These are phyloP conservation scores for Paracentrotus lividus DNA, from an alignment of 53 echinoderm and acorn worm genomes.

Conservation along the genomic window DNA sequence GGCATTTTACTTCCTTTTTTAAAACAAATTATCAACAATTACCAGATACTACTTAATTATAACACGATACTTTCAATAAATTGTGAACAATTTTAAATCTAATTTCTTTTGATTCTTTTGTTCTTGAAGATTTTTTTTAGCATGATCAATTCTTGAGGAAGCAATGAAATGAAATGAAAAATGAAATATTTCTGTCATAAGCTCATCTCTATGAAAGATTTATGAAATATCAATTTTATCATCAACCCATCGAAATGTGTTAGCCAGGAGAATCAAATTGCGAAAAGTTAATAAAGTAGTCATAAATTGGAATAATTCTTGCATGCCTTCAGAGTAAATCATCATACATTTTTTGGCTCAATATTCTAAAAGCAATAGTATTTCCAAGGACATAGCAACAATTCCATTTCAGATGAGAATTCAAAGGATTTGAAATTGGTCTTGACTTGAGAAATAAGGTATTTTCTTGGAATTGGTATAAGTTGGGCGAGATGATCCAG, in stretches of 20 bases:
- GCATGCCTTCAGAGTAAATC: background rate
- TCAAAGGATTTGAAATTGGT: background rate
- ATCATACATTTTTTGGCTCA: background rate
- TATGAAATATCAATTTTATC: background rate
- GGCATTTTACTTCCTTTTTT: background rate
- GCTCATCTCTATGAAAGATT: too few relatives aligned
- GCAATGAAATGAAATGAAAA: too few relatives aligned
- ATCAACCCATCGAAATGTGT: background rate
- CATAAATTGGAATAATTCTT: background rate
- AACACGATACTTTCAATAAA: background rate
- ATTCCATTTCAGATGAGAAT: background rate
- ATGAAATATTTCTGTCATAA: too few relatives aligned
- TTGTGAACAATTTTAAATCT: too few relatives aligned
- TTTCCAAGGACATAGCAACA: background rate
- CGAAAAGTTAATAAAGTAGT: background rate
- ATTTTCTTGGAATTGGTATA: background rate
- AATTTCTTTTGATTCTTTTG: too few relatives aligned
- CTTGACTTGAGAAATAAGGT: background rate
- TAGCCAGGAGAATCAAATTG: background rate
- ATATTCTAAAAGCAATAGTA: background rate
- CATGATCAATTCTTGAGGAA: too few relatives aligned
- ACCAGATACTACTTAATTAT: background rate
- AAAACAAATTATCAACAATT: too few relatives aligned
- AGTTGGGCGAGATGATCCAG: background rate
- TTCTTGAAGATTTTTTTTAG: background rate